Base-by-base conservation (phyloP, 2,113 vertebrate species). In the Macrotus californicus region DNA sequence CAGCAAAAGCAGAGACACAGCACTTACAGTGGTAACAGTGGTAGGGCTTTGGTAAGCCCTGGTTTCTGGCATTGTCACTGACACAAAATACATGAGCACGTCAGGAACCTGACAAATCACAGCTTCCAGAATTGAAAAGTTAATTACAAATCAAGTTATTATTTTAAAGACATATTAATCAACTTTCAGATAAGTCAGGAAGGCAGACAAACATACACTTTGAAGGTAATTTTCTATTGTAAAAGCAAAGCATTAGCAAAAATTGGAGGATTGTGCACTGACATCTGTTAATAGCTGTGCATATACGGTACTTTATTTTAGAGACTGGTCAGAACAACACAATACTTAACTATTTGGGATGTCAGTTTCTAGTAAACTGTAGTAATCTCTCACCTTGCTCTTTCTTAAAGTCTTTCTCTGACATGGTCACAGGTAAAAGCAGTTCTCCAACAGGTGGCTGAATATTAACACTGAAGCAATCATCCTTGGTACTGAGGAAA, bases 371-470 rank as follows among this genome's bases (percentile, higher is more conserved):
- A 81, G 59, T 87, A 83, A 96, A 93, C 1, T 83, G 31, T 7
- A 86, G 77, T 43, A 46, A 93, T 79, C 93, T 94, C 98, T 99
- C 96, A 99, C 99, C 99, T 99, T 99, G 99, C 87, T 99, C 99
- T 97, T 98, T 99, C 98, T 97, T 98, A 96, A 99, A 99, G 97
- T 99, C 99, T 72, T 99, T 98, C 93, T 99, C 99, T 24, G 98
- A 98, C 99, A 99, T 99, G 96, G 98, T 98, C 85, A 99, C 98
- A 93, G 99, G 99, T 97, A 99, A 98, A 50, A 99, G 97, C 24
- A 99, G 98, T 84, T 99, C 99, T 97, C 99, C 99, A 92, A 99
- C 98, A 56, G 98, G 98, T 13, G 99, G 99, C 9, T 99, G 99
- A 97, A 99, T 99, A 89, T 93, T 99, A 97, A 99, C 99, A 93